Percentiles rank a stretch among this genome's conserved stretches.
phyloP scores from a whole-genome alignment of 30 jellyfish, hydroid and myxozoan genomes.

The Hydra vulgaris region DNA sequence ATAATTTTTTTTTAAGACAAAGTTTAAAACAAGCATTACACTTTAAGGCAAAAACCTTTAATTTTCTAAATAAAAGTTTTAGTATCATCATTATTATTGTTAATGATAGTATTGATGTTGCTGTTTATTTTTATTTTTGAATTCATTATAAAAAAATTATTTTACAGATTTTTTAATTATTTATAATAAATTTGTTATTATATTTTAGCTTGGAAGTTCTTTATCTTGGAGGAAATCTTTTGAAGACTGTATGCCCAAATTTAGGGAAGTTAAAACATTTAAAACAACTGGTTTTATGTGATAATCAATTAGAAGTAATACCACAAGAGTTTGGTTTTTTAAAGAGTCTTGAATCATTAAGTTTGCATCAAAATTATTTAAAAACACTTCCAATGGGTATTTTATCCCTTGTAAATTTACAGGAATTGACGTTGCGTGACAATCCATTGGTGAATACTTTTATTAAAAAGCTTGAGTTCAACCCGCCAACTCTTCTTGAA shows the following conservation, averaged over 20 bases:
- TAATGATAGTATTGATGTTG: too few species aligned
- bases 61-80: too few species aligned
- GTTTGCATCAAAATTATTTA: constrained; percentile 78
- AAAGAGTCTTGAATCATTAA: constrained; percentile 64
- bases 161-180: too few species aligned
- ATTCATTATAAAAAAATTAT: not conserved
- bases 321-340: constrained; percentile 86
- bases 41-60: too few species aligned
- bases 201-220: constrained; percentile 60
- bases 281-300: constrained; percentile 78
- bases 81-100: too few species aligned
- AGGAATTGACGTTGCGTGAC: constrained; percentile 87
- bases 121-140: too few species aligned
- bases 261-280: constrained; percentile 50
- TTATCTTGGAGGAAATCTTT: constrained; percentile 90
- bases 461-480: constrained; percentile 71
- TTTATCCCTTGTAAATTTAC: constrained; percentile 62
- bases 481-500: constrained; percentile 92
- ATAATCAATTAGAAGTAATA: constrained; percentile 54
- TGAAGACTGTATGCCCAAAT: constrained; percentile 40
- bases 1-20: too few species aligned
- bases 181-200: not conserved
- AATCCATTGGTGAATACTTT: constrained; percentile 91
- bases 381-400: constrained; percentile 87
- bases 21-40: too few species aligned